Conservation (phyloP, 2,113 vertebrate species). For the Lathamus discolor region DNA sequence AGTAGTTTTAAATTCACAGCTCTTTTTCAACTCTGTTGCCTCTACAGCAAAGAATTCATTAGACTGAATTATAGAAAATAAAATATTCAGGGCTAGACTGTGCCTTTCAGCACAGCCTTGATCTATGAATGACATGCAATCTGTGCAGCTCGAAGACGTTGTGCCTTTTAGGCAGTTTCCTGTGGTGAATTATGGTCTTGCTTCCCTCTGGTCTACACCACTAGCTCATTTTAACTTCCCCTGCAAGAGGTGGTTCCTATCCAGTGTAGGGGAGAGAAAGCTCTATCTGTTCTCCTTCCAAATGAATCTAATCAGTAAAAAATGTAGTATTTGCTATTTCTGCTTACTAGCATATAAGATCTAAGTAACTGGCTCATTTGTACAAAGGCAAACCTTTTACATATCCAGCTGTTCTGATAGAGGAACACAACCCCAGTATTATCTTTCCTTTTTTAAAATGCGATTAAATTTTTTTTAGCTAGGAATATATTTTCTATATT, state of each 20-base stretch:
- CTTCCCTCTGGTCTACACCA: not conserved
- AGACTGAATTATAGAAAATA: not conserved
- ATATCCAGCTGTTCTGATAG: not conserved
- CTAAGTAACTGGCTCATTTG: not conserved
- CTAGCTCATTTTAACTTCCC: not conserved
- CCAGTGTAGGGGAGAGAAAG: not conserved
- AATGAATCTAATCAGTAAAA: not conserved
- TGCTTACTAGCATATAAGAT: not conserved
- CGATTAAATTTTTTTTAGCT: not conserved
- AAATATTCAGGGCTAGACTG: constrained; percentile 25
- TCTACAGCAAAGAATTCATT: constrained; percentile 16
- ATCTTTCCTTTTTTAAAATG: not conserved
- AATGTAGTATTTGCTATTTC: not conserved
- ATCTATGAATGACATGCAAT: not conserved
- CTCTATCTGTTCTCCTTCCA: not conserved
- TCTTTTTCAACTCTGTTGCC: not conserved
- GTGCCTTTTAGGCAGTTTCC: not conserved
- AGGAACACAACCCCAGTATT: not conserved
- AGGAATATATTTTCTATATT: not conserved
- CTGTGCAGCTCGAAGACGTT: not conserved
- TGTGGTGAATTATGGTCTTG: not conserved
- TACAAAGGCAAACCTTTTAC: not conserved
- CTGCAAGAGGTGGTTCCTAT: not conserved
- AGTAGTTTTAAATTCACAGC: not conserved
- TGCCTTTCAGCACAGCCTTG: constrained; percentile 11